Percentiles rank a stretch among this genome's conserved stretches.
Evolutionary conservation across 2,113 vertebrate species (phyloP).

Genomic region (Phylloscopus trochilus): DNA sequence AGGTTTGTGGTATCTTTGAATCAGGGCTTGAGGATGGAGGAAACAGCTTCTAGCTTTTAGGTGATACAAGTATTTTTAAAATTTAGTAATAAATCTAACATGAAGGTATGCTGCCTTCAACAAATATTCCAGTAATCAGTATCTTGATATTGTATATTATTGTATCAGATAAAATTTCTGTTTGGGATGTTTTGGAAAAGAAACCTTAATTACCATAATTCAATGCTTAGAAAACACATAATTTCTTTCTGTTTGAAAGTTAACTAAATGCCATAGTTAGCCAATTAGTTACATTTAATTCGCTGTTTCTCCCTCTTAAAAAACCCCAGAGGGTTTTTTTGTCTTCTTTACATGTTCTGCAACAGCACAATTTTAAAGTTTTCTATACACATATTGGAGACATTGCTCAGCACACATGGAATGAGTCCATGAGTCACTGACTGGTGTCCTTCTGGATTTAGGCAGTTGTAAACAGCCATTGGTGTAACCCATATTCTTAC

Average conservation of each 20-base stretch:
- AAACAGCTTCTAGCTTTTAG: not conserved
- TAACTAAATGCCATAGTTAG: not conserved
- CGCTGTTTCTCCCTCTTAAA: not conserved
- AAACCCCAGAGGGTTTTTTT: not conserved
- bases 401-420: not conserved
- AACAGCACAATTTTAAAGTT: not conserved
- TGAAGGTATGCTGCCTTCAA: not conserved
- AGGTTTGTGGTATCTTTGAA: not conserved
- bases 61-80: not conserved
- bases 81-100: not conserved
- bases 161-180: not conserved
- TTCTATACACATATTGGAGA: not conserved
- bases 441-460: not conserved
- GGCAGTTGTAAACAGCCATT: not conserved
- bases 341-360: not conserved
- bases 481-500: not conserved
- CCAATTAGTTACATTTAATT: not conserved
- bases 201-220: not conserved
- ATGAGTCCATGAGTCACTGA: not conserved
- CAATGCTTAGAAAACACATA: not conserved
- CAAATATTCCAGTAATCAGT: not conserved
- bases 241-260: not conserved
- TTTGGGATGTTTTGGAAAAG: not conserved
- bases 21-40: not conserved
- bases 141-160: not conserved